These are phyloP conservation scores for Chymomyza amoena DNA, from an alignment of 2,888 invertebrate genomes.

Conservation along the genomic window DNA sequence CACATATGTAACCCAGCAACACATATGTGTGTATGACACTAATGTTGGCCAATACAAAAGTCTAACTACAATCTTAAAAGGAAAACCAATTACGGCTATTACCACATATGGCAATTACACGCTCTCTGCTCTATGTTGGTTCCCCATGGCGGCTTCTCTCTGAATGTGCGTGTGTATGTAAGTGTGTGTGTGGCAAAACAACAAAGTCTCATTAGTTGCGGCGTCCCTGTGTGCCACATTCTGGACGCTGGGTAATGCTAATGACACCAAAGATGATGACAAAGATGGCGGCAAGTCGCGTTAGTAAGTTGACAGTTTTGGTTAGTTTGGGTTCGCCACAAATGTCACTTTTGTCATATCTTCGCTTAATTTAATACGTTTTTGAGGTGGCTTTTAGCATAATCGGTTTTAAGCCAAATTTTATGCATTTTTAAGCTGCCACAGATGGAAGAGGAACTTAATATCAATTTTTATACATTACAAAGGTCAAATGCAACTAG, in stretches of 20 bases:
- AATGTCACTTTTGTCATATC: neutral
- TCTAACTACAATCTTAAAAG: conserved; percentile 64
- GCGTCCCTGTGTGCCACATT: conserved; percentile 31
- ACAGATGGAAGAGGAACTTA: no score
- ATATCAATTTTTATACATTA: no score
- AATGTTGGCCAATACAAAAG: conserved; percentile 57
- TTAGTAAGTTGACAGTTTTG: neutral
- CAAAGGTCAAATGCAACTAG: no score
- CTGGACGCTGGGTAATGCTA: conserved; percentile 53
- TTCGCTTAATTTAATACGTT: neutral
- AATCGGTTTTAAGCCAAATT: neutral
- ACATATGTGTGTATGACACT: neutral
- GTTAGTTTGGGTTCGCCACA: neutral
- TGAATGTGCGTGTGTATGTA: neutral
- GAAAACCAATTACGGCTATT: conserved; percentile 70
- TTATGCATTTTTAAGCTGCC: neutral
- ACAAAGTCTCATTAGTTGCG: conserved; percentile 67
- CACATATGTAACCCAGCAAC: neutral
- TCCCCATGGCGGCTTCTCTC: neutral
- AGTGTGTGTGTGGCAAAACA: conserved; percentile 46
- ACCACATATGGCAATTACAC: conserved; percentile 70
- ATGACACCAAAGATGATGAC: conserved; percentile 62
- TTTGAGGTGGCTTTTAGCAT: neutral
- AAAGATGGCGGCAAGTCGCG: conserved; percentile 44
- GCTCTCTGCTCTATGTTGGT: conserved; percentile 6